Percentiles rank a stretch among this genome's conserved stretches.
These are phyloP conservation scores for Siniperca obscura DNA, from an alignment of 2,797 vertebrate genomes.

Conservation along the genomic window DNA sequence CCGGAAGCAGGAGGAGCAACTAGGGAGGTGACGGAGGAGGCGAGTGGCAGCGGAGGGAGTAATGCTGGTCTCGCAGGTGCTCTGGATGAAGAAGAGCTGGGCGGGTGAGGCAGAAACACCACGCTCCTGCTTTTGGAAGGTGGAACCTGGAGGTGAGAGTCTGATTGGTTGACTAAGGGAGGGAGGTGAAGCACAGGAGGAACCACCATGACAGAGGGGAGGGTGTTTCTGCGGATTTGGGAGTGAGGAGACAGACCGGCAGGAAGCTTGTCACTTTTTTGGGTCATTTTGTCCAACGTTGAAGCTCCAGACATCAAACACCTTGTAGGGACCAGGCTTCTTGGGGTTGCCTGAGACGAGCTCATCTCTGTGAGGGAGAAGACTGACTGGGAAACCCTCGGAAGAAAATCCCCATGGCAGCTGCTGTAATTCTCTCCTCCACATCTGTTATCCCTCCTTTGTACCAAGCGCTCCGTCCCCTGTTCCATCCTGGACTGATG, in stretches of 20 bases:
- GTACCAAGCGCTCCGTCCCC: conserved; percentile 12
- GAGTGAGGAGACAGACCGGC: conserved; percentile 15
- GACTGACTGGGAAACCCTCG: conserved; percentile 36
- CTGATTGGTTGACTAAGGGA: conserved; percentile 60
- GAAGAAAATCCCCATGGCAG: conserved; percentile 14
- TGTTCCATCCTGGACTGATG: conserved; percentile 10
- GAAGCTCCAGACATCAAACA: conserved; percentile 9
- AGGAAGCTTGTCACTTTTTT: conserved; percentile 37
- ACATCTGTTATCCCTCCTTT: conserved; percentile 24
- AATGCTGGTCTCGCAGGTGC: background rate
- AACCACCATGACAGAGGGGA: conserved; percentile 66
- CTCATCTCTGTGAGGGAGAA: conserved; percentile 42
- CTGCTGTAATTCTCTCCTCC: conserved; percentile 23
- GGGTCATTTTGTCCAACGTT: conserved; percentile 7
- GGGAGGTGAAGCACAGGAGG: conserved; percentile 74
- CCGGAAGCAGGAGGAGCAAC: conserved; percentile 35
- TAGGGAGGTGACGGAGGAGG: conserved; percentile 50
- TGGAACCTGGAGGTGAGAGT: conserved; percentile 65
- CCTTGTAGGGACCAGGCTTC: conserved; percentile 14
- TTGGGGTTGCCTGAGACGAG: background rate
- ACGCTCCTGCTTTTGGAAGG: conserved; percentile 29
- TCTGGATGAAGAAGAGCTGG: conserved; percentile 35
- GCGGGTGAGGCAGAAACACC: conserved; percentile 56
- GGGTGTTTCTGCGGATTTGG: conserved; percentile 77
- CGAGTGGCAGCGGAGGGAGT: conserved; percentile 42